Evolutionary conservation across 2,113 vertebrate species (phyloP).

Genomic region (Ariopsis seemanni): DNA sequence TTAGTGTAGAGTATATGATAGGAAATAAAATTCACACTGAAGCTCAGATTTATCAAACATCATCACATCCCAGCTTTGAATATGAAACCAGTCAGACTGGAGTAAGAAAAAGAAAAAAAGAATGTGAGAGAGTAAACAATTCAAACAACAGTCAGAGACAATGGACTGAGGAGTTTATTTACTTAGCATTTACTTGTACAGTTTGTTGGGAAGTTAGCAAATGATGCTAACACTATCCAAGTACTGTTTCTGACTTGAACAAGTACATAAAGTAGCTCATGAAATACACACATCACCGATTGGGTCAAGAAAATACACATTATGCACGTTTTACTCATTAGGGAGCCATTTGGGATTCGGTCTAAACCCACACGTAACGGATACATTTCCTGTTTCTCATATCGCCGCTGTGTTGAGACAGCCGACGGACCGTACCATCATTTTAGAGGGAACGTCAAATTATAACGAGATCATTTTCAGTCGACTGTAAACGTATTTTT

Average conservation of each 20-base stretch:
- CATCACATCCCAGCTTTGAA: not conserved
- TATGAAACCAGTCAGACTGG: not conserved
- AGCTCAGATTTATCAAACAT: not conserved
- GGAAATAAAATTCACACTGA: not conserved
- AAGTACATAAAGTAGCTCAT: not conserved
- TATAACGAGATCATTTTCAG: not conserved
- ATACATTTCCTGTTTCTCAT: conserved; percentile 70
- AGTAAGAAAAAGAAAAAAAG: not conserved
- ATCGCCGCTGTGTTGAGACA: conserved; percentile 68
- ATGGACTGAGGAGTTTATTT: not conserved
- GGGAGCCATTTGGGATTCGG: conserved; percentile 39
- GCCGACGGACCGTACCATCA: conserved; percentile 70
- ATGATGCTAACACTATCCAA: not conserved
- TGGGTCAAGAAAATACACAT: not conserved
- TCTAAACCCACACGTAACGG: conserved; percentile 46
- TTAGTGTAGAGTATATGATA: not conserved
- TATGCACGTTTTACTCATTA: conserved; percentile 54
- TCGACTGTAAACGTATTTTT: fast-evolving
- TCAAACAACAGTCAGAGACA: not conserved
- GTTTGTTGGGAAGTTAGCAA: not conserved
- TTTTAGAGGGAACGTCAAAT: conserved; percentile 25
- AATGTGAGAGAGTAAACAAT: not conserved
- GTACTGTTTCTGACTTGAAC: not conserved
- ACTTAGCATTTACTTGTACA: not conserved
- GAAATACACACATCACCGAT: not conserved